Evolutionary conservation across 2,888 invertebrate genomes (phyloP), one percentile per base, ranked within the genome.

Genomic region (Agriopis leucophaearia): DNA sequence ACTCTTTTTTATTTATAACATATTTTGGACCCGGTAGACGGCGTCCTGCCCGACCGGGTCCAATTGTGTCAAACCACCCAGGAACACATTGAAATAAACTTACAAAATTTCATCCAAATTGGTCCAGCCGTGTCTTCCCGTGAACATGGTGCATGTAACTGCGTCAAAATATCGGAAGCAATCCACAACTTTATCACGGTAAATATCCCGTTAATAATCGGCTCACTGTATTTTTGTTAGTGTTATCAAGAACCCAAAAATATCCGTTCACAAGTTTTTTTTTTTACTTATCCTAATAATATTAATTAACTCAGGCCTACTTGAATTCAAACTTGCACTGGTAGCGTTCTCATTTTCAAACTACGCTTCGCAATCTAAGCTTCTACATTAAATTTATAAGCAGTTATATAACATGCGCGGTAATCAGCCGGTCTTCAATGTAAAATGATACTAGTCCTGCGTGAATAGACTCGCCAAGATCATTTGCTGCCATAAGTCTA

Each of bases 361-460:
- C 50, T 50, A 55, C 47, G 42, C 64, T 48, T 59, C 58, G 55
- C 57, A 55, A 64, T 69, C 54, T 42, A 16, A 59, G 44, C 38
- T 55, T 55, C 50, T 44, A 66, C 54, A 58, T 27, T 27, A 27
- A n/a, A 27, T 51, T 52, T 36, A 58, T 60, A 70, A 64, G 55
- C 48, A 62, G 63, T 48, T 38, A 38, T 68, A 74, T 72, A 69
- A 62, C 64, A 64, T 55, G 59, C 42, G 63, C 62, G 45, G 70
- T 74, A 74, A 75, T 76, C 71, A 74, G 69, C 70, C 64, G 69
- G 69, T 73, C 64, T 70, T 70, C 69, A 71, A 74, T 76, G 76
- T 78, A 74, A 76, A 75, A 72, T 73, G 75, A 76, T 70, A 74
- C 69, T 69, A 62, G 69, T 66, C 59, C 66, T 64, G 70, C 66